A percentile compares a stretch with the other conserved stretches of the same genome.
These are phyloP conservation scores for Apodemus sylvaticus DNA, from an alignment of 2,113 vertebrate genomes.

Conservation along the genomic window DNA sequence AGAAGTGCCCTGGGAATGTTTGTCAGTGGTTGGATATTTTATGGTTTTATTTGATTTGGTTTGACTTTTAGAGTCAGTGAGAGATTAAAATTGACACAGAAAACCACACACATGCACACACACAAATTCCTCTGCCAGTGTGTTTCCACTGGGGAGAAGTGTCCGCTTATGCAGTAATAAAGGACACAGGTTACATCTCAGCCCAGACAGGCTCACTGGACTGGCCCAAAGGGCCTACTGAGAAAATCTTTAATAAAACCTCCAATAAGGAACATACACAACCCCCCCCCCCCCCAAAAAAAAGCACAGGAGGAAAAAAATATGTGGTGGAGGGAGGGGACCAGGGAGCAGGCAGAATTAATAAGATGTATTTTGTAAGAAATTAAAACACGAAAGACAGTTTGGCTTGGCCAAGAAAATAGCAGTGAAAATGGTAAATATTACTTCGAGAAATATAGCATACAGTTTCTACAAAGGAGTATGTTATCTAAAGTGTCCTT, in stretches of 20 bases:
- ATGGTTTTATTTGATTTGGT: constrained; percentile 50
- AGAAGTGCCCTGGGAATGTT: neutral
- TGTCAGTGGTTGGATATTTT: neutral
- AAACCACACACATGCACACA: neutral
- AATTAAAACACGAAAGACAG: neutral
- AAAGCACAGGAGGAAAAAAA: neutral
- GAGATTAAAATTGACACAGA: constrained; percentile 52
- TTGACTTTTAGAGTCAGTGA: constrained; percentile 43
- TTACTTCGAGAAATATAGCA: neutral
- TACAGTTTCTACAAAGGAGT: neutral
- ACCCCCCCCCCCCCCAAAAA: neutral
- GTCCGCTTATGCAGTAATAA: neutral
- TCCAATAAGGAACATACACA: neutral
- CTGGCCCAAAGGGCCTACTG: neutral
- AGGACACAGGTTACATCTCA: neutral
- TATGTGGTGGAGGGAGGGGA: neutral
- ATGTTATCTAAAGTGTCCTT: neutral
- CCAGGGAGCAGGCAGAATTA: neutral
- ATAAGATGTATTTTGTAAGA: neutral
- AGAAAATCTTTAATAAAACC: constrained; percentile 16
- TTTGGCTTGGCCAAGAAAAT: neutral
- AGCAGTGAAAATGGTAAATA: neutral
- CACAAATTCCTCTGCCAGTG: neutral
- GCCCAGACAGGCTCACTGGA: neutral
- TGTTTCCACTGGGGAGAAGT: neutral